Conservation (phyloP, 2,113 vertebrate genomes). For the Galbula dea region DNA sequence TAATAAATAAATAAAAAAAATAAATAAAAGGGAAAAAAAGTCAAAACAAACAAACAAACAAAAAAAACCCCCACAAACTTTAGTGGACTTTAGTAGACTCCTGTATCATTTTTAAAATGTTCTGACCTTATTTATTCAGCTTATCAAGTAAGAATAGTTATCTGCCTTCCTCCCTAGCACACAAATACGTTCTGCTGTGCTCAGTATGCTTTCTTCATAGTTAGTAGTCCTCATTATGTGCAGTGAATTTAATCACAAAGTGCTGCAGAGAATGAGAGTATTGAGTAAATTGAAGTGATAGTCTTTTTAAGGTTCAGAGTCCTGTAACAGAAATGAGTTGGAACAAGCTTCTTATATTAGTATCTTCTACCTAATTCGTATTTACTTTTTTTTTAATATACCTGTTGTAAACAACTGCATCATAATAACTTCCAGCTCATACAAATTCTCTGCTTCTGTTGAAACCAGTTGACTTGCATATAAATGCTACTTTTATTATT, state of each 20-base stretch:
- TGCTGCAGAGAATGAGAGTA: neutral
- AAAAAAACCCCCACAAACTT: too few species aligned
- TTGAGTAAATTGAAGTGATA: neutral
- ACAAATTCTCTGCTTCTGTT: neutral
- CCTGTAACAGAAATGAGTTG: neutral
- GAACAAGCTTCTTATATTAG: neutral
- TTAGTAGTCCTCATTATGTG: neutral
- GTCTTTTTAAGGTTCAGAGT: neutral
- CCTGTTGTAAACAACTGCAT: neutral
- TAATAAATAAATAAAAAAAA: too few species aligned
- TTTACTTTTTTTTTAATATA: neutral
- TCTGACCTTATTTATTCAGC: neutral
- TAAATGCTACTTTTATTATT: neutral
- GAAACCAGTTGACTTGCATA: neutral
- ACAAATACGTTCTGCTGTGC: neutral
- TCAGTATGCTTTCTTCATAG: neutral
- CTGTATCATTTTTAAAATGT: neutral
- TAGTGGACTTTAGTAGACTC: too few species aligned
- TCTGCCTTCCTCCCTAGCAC: neutral
- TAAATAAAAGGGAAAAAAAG: too few species aligned
- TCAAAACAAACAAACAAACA: too few species aligned
- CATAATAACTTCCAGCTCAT: neutral
- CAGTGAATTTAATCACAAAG: neutral
- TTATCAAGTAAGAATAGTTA: neutral
- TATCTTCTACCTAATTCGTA: neutral